A percentile compares a stretch with the other conserved stretches of the same genome.
Conservation (phyloP, 1,140 invertebrate genomes). For the Melitaea cinxia region DNA sequence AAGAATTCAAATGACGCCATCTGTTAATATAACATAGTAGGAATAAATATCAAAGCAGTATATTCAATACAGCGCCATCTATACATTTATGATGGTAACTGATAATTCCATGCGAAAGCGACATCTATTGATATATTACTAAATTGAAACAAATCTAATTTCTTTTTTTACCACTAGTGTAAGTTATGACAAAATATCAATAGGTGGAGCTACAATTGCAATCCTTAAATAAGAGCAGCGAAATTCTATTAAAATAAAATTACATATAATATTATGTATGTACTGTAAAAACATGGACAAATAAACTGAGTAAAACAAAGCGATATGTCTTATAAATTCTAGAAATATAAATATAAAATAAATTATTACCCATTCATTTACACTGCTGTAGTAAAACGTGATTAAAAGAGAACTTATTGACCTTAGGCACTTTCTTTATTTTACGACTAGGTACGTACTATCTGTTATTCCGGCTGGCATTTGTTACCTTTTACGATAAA, state of each 20-base stretch:
- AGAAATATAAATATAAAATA: no score
- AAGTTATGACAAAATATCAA: not conserved
- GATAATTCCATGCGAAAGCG: not conserved
- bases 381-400: no score
- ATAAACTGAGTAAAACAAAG: no score
- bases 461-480: not conserved
- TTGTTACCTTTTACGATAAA: not conserved
- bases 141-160: not conserved
- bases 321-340: no score
- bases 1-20: not conserved
- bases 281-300: no score
- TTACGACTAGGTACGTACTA: no score
- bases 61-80: constrained; percentile 6
- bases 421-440: no score
- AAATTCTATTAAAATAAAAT: no score
- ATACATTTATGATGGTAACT: not conserved
- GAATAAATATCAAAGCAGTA: not conserved
- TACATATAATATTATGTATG: no score
- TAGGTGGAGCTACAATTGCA: not conserved
- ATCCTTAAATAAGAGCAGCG: no score
- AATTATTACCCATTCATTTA: no score
- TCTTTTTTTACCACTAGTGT: not conserved
- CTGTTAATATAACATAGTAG: not conserved
- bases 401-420: no score
- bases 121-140: not conserved